Evolutionary conservation across 2,888 invertebrate species (phyloP).

Genomic region (Limenitis arthemis): DNA sequence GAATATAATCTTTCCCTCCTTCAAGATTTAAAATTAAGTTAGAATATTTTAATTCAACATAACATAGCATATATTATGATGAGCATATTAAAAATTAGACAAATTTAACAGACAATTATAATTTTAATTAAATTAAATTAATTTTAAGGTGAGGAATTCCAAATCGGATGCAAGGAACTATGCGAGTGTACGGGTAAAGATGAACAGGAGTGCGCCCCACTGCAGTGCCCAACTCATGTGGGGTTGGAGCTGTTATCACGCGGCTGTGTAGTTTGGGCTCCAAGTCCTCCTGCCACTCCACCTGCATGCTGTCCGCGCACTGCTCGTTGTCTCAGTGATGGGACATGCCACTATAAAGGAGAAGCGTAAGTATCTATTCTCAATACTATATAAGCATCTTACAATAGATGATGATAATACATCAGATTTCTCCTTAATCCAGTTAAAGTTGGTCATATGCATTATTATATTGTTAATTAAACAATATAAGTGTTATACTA

Average conservation of each 20-base stretch:
- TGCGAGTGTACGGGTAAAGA: constrained; percentile 81
- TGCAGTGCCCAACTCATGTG: constrained; percentile 88
- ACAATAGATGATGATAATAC: no score
- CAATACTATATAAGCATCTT: no score
- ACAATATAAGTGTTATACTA: neutral
- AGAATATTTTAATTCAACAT: constrained; percentile 52
- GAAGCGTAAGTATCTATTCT: constrained; percentile 48
- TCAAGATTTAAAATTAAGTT: constrained; percentile 57
- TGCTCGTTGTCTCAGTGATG: constrained; percentile 84
- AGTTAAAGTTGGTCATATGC: no score
- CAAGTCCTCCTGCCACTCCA: constrained; percentile 80
- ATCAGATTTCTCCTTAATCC: no score
- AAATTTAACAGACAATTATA: neutral
- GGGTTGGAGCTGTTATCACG: constrained; percentile 89
- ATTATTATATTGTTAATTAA: neutral
- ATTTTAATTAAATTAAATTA: neutral
- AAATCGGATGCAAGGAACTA: constrained; percentile 85
- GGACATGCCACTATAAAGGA: constrained; percentile 84
- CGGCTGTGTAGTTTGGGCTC: constrained; percentile 89
- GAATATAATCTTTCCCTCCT: constrained; percentile 59
- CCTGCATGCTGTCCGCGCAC: constrained; percentile 88
- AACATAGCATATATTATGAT: no score
- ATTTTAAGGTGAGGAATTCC: constrained; percentile 78
- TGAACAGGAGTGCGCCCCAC: constrained; percentile 79
- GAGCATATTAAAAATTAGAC: neutral